Base-by-base conservation (phyloP, 2,113 vertebrate species). In the Jaculus jaculus region DNA sequence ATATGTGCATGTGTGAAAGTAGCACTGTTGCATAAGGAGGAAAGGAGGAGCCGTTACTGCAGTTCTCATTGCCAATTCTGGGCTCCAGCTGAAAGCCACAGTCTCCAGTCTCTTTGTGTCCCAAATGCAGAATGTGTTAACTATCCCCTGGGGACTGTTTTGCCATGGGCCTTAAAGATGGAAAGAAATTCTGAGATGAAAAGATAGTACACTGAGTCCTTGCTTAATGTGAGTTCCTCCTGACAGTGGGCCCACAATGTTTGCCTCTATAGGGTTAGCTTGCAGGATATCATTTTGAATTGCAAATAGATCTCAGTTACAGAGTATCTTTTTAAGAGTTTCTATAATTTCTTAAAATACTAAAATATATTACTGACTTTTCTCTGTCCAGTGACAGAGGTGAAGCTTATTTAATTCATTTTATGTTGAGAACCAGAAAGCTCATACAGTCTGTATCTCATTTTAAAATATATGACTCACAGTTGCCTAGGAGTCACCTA, bases 161-260 rank as follows among this genome's bases (percentile, higher is more conserved):
- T 90, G 68, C 84, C 69, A 10, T 28, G 24, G 73, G 32, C 68
- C 63, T 74, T 87, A 69, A 91, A 89, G 91, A 89, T 81, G 65
- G 66, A 90, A 96, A 95, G 89, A 89, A 91, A 89, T 68, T 66
- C 58, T 8, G 28, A 65, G 80, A 87, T 68, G 34, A 84, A 69
- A 84, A 74, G 28, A 65, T 37, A 92, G 73, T 28, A 54, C 51
- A 58, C 0, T 1, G 72, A 84, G 84, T 74, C 37, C 39, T 61
- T 30, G 42, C 13, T 0, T 37, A 84, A 81, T 12, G 15, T 21
- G 80, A 89, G 28, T 30, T 47, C 58, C 10, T 81, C 51, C 37
- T 51, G 75, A 68, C 61, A n/a, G 3, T 10, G n/a, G 60, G 60
- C 0, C 79, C 74, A 4, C 12, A 15, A 17, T 17, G 13, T 86